Conservation (phyloP, 2,113 vertebrate species). For the Phylloscopus trochiloides region DNA sequence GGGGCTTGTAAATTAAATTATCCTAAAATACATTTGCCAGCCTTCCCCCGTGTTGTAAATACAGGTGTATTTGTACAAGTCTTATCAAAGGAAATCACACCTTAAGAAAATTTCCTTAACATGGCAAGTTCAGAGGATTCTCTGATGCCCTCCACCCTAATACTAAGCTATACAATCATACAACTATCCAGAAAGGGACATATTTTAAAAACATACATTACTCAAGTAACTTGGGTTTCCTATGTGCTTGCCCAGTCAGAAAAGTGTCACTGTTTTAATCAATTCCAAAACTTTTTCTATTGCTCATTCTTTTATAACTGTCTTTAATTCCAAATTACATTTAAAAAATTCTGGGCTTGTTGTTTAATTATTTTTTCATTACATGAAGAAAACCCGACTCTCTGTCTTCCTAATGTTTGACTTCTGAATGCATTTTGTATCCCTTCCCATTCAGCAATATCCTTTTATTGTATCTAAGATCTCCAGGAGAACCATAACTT, state of each 20-base stretch:
- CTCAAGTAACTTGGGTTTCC: background rate
- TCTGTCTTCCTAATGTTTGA: background rate
- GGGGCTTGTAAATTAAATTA: background rate
- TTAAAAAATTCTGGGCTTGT: background rate
- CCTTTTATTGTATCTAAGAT: background rate
- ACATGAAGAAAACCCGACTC: background rate
- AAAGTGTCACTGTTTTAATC: background rate
- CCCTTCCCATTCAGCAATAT: background rate
- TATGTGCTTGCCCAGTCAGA: background rate
- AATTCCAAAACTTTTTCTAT: background rate
- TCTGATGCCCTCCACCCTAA: background rate
- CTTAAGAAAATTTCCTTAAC: background rate
- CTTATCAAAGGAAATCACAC: background rate
- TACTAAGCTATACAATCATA: background rate
- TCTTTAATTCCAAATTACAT: background rate
- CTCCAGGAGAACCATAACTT: background rate
- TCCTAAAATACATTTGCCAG: background rate
- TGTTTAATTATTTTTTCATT: background rate
- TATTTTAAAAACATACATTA: background rate
- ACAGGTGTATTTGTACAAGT: background rate
- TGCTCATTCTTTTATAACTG: background rate
- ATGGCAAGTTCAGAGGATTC: background rate
- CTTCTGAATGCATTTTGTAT: background rate
- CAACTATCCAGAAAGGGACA: background rate
- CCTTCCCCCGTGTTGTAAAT: background rate